Base-by-base conservation (phyloP, 2,113 vertebrate genomes). In the Cyprinodon tularosa region DNA sequence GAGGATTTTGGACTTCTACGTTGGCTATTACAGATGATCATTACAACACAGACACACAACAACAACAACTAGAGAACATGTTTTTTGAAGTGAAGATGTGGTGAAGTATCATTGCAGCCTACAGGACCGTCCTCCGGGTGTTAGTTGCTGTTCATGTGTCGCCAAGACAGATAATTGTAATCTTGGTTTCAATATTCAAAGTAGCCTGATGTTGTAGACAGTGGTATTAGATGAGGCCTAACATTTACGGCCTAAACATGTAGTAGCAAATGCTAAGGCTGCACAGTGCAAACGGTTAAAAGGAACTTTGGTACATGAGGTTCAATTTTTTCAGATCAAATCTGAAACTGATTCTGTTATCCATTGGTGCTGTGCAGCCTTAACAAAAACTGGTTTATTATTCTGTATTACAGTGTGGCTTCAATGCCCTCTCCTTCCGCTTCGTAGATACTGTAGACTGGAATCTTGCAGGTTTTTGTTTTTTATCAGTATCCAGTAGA, bases 361-460 rank as follows among this genome's bases (percentile, higher is more conserved):
- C 36, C 61, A 71, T 48, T 8, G 60, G 76, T 68, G 39, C 81
- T 84, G 85, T 90, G 87, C 91, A 91, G 91, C 88, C 89, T 89
- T 80, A 75, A 85, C 66, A 82, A 68, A 82, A 86, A 84, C 82
- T 85, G 87, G 82, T 90, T 53, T 87, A 71, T 89, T 88, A 86
- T 88, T 86, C 77, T 87, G 81, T 87, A 90, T 89, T 91, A 91
- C 87, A 91, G 91, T 89, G 90, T 90, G 91, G 91, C 91, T 91
- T 83, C 88, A 79, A 89, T 74, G 89, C 88, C 90, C 90, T 88
- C 81, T 89, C 81, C 86, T 91, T 89, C 80, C 50, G 74, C 87
- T 90, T 87, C 62, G 68, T 90, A 92, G 84, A 86, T 73, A 77
- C 84, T 87, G 90, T 89, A 90, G 82, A 89, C 87, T 80, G 84